Base-by-base conservation (phyloP, 2,113 vertebrate genomes). In the Gallinago media region DNA sequence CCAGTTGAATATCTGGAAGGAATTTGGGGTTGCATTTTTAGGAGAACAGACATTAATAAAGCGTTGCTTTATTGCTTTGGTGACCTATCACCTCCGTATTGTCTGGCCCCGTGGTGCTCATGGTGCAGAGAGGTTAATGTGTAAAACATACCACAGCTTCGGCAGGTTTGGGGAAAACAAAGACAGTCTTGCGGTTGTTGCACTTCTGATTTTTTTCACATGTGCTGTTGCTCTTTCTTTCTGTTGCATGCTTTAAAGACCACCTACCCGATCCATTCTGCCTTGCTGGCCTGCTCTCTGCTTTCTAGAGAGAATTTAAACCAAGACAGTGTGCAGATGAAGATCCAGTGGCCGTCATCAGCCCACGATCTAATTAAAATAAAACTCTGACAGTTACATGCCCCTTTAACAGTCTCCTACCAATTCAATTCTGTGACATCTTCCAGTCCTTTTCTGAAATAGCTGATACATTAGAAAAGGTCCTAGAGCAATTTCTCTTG, bases 11-110 rank as follows among this genome's bases (percentile, higher is more conserved):
- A 91, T 96, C 75, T 91, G 93, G 96, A 96, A 91, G 89, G 92
- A 94, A 97, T 97, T 96, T 96, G 89, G 75, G 49, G 75, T 50
- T 84, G 65, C 52, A 22, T 87, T 96, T 94, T 94, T 89, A 65
- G 80, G 68, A 94, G 38, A 50, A 32, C 52, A 79, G 91, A n/a
- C 84, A 90, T 94, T 89, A 94, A 84, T 84, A 75, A 89, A 86
- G 79, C 8, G 15, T 66, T 89, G 58, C 75, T 94, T 86, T 96
- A 79, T 91, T 92, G 77, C 55, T 80, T 55, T 7, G 15, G 89
- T 86, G 42, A 91, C 92, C 84, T 94, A 16, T 75, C 74, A 81
- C 93, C 72, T 89, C 85, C 7, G 73, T 8, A 73, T 89, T 46
- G 42, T 82, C 85, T 94, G 76, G 78, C 81, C 81, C 34, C 29